Evolutionary conservation across 2,888 invertebrate species (phyloP), one percentile per base, ranked within the genome.

Genomic region (Cantharis nigra): DNA sequence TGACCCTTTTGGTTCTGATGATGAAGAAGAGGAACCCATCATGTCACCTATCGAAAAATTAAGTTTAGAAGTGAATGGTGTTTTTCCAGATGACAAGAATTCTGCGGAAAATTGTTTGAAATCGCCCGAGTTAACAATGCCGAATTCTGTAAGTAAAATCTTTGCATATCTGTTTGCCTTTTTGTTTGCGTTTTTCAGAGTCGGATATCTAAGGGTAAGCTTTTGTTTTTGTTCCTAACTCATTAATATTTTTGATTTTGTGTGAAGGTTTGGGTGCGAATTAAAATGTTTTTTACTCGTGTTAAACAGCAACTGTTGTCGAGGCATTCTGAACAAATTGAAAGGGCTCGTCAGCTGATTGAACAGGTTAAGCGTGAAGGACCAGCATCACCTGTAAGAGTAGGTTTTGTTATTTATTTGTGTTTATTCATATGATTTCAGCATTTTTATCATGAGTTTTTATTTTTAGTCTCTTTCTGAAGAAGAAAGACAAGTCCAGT

Each of bases 1-100:
- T 7, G 97, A 97, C 89, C 97, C 97, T 0, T 96, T 97, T 88
- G 97, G 96, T 70, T 97, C 97, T 28, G 96, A 97, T 84, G 96
- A 96, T 18, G 95, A 95, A 76, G 95, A 95, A 71, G 94, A 95
- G 28, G 89, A 80, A 63, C 30, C 70, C 13, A 26, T 67, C 18
- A 72, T 49, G 49, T 70, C 26, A 64, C 11, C 63, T 2, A n/a
- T 18, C 9, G 69, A 72, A 14, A 75, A 69, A 23, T 63, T 70
- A 16, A 72, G 70, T 70, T 33, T 80, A 33, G 86, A 86, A 79
- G 78, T 80, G 3, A 87, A 86, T 75, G 86, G 80, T n/a, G 69
- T 79, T 20, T 49, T 49, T 49, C 49, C n/a, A 1, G 49, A 49
- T 49, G 49, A n/a, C 49, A 49, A 49, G 49, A 49, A 49, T 7